Evolutionary conservation across 2,797 vertebrate species (phyloP).

Genomic region (Acrossocheilus fasciatus): DNA sequence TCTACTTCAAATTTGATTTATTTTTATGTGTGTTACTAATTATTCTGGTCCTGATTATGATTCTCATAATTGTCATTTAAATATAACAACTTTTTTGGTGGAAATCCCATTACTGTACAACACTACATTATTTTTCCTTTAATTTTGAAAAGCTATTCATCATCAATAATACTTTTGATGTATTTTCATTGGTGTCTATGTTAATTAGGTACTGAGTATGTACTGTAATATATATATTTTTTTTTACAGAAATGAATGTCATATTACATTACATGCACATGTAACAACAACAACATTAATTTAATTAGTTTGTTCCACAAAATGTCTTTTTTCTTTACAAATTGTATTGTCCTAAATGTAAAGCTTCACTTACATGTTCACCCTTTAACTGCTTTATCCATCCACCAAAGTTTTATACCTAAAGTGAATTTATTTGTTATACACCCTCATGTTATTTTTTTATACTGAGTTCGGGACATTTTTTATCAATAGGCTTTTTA

Average conservation of each 20-base stretch:
- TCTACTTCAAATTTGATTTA: neutral
- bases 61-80: neutral
- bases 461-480: neutral
- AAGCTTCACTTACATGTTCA: neutral
- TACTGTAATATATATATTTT: neutral
- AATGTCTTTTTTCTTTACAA: neutral
- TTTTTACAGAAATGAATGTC: neutral
- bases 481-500: neutral
- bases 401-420: neutral
- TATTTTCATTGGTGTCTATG: neutral
- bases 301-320: neutral
- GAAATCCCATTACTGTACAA: neutral
- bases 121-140: neutral
- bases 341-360: neutral
- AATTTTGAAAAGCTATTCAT: neutral
- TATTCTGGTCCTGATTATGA: neutral
- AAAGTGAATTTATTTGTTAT: neutral
- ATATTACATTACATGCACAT: neutral
- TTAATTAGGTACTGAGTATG: neutral
- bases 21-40: neutral
- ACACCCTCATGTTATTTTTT: neutral
- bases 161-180: neutral
- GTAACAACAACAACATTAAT: neutral
- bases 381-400: neutral
- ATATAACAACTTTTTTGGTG: neutral